These are phyloP conservation scores for Lycopodina hypogea DNA, from an alignment of 37 sponge, comb jelly and placozoan species.

Conservation along the genomic window DNA sequence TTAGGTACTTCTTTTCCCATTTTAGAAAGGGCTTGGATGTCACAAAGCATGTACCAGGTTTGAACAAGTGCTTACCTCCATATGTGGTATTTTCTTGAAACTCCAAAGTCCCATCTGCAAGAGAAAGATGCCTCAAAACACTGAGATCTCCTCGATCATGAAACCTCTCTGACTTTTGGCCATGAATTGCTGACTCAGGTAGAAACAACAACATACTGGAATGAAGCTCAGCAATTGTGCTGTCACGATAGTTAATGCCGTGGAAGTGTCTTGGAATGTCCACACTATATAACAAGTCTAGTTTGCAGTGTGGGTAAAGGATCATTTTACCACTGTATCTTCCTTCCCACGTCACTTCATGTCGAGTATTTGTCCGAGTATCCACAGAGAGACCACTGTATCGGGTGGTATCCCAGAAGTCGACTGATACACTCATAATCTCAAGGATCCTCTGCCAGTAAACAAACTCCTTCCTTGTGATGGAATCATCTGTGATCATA, in stretches of 20 bases:
- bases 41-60: constrained; percentile 40
- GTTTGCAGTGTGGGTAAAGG: constrained; percentile 66
- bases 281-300: constrained; percentile 17
- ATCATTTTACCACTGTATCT: constrained; percentile 57
- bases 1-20: constrained; percentile 60
- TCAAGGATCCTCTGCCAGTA: constrained; percentile 76
- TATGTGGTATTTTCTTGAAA: constrained; percentile 40
- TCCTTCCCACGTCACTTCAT: constrained; percentile 65
- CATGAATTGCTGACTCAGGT: constrained; percentile 6
- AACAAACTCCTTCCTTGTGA: constrained; percentile 68
- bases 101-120: constrained; percentile 19
- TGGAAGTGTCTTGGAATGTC: constrained; percentile 72
- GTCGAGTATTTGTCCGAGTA: constrained; percentile 35
- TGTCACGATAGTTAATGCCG: constrained; percentile 26
- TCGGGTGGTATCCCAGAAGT: constrained; percentile 76
- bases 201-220: constrained; percentile 56
- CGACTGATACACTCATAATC: constrained; percentile 51
- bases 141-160: constrained; percentile 38
- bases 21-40: constrained; percentile 33
- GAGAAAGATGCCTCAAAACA: constrained; percentile 43
- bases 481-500: constrained; percentile 60
- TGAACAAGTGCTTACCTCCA: constrained; percentile 48
- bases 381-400: constrained; percentile 71
- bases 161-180: background rate
- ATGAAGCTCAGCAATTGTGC: constrained; percentile 27